Evolutionary conservation across 2,888 invertebrate genomes (phyloP), one percentile per base, ranked within the genome.

Genomic region (Microctonus brassicae): DNA sequence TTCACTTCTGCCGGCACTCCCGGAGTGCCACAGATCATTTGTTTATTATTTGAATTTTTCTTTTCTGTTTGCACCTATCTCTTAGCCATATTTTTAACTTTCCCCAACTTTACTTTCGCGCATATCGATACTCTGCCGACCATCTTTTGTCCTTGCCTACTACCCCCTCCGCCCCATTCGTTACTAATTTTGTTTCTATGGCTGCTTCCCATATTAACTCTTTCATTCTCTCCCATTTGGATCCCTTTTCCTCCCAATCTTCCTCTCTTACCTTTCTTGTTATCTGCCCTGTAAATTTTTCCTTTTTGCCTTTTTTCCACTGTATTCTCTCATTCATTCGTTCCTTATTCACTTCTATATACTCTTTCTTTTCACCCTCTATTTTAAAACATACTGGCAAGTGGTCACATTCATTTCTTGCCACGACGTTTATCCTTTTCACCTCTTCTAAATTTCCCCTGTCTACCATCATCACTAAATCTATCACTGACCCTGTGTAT

Each of bases 401-500:
- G 52, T 73, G 70, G 22, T 73, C 76, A 0, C 71, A 74, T 13
- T 70, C 73, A 0, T 58, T 33, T 13, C 71, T 53, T 0, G 34
- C 7, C 33, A 10, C 26, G 3, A 74, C 57, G 22, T 20, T 20
- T 11, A 73, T 57, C 0, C 10, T 3, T 5, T 29, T 39, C 1
- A 73, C 29, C 20, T 20, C 20, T 34, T 26, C 42, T 0, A 57
- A 20, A 10, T 62, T 36, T 13, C 34, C 57, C 13, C 61, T 24
- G 2, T 69, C 63, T 2, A 53, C n/a, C 36, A 36, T n/a, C 3
- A 67, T 13, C 3, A 72, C 47, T 9, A 69, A 22, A 9, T 74
- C 72, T n/a, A 72, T 53, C 1, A 74, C 72, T 11, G 69, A 64
- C 0, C 58, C 53, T 2, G 6, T 9, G 36, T 29, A n/a, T n/a